Evolutionary conservation across 2,113 vertebrate species (phyloP).

Genomic region (Corythaixoides concolor): DNA sequence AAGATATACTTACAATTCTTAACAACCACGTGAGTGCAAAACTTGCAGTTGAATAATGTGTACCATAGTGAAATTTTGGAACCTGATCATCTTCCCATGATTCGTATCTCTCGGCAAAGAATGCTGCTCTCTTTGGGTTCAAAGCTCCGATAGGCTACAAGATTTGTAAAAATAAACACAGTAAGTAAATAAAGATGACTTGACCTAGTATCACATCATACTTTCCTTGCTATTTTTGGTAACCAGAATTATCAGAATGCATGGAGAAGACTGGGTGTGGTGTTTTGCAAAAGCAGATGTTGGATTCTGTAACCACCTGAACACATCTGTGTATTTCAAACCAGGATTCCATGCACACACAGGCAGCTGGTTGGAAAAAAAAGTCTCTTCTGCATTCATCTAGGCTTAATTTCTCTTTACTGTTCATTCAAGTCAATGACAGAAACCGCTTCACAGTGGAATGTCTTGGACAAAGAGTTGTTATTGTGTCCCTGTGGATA

Average conservation of each 20-base stretch:
- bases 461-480: background rate
- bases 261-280: background rate
- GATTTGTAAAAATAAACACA: background rate
- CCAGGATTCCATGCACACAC: background rate
- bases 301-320: background rate
- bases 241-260: background rate
- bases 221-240: background rate
- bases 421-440: background rate
- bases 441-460: background rate
- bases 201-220: background rate
- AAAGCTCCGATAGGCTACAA: slow-evolving; percentile 91
- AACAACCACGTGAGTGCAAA: slow-evolving; percentile 95
- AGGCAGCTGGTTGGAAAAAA: background rate
- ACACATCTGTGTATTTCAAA: background rate
- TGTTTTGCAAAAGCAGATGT: background rate
- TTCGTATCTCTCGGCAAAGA: slow-evolving; percentile 92
- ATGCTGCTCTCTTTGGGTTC: slow-evolving; percentile 95
- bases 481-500: background rate
- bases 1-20: slow-evolving; percentile 86
- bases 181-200: background rate
- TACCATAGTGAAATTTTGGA: slow-evolving; percentile 97
- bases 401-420: background rate
- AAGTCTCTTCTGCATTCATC: background rate
- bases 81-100: slow-evolving; percentile 98
- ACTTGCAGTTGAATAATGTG: slow-evolving; percentile 96